phyloP scores from a whole-genome alignment of 2,113 vertebrate genomes.

The Edolisoma coerulescens region DNA sequence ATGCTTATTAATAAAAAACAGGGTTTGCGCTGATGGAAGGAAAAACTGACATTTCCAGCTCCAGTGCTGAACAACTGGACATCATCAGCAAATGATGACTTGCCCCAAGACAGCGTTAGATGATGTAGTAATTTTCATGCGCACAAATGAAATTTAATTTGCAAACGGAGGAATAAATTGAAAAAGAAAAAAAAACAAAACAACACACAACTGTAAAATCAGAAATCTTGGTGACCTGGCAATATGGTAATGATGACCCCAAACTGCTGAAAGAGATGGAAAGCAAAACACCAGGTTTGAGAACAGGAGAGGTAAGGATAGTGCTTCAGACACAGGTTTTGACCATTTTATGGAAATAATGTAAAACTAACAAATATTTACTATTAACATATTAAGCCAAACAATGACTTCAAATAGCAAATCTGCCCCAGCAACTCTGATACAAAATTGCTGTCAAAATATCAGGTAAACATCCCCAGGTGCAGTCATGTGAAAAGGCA shows the following conservation, averaged over 20 bases:
- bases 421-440: neutral
- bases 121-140: neutral
- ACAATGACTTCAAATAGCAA: neutral
- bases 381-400: neutral
- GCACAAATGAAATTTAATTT: neutral
- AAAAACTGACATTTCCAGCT: neutral
- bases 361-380: neutral
- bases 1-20: neutral
- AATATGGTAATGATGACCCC: neutral
- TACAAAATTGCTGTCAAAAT: neutral
- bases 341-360: neutral
- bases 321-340: neutral
- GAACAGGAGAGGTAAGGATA: neutral
- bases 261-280: neutral
- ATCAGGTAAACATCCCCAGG: neutral
- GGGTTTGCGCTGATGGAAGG: neutral
- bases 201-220: neutral
- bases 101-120: neutral
- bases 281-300: neutral
- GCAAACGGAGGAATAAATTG: neutral
- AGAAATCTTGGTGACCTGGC: neutral
- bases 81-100: neutral
- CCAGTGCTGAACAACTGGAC: neutral
- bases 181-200: no score
- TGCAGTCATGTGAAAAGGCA: neutral